Evolutionary conservation across 1,140 invertebrate species (phyloP).

Genomic region (Drepana arcuata): DNA sequence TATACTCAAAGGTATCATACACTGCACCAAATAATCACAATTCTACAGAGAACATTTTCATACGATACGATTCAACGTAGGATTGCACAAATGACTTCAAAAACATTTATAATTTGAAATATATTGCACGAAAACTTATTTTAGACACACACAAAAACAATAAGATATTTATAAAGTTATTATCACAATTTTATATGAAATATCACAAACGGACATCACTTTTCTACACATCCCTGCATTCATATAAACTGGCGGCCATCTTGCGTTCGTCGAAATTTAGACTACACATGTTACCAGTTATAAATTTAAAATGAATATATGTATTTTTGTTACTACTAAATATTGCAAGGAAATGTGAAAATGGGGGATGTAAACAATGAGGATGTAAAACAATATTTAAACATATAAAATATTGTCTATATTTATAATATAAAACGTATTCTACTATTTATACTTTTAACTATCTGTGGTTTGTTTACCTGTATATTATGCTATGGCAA

Average conservation of each 20-base stretch:
- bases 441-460: no score
- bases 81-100: slow-evolving; percentile 59
- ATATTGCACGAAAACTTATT: slow-evolving; percentile 49
- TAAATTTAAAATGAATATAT: no score
- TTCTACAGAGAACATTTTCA: slow-evolving; percentile 64
- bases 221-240: slow-evolving; percentile 64
- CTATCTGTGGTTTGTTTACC: no score
- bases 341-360: no score
- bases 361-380: no score
- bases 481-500: no score
- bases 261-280: slow-evolving; percentile 64
- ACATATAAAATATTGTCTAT: no score
- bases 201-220: slow-evolving; percentile 57
- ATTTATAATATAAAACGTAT: no score
- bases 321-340: no score
- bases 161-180: slow-evolving; percentile 43
- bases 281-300: no score
- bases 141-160: slow-evolving; percentile 43
- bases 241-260: slow-evolving; percentile 69
- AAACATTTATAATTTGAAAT: slow-evolving; percentile 59
- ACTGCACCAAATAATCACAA: slow-evolving; percentile 68
- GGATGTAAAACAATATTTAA: no score
- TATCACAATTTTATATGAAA: slow-evolving; percentile 53
- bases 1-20: slow-evolving; percentile 47
- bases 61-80: slow-evolving; percentile 47